phyloP scores from a whole-genome alignment of 2,888 invertebrate species.

The Epirrhoe alternata region DNA sequence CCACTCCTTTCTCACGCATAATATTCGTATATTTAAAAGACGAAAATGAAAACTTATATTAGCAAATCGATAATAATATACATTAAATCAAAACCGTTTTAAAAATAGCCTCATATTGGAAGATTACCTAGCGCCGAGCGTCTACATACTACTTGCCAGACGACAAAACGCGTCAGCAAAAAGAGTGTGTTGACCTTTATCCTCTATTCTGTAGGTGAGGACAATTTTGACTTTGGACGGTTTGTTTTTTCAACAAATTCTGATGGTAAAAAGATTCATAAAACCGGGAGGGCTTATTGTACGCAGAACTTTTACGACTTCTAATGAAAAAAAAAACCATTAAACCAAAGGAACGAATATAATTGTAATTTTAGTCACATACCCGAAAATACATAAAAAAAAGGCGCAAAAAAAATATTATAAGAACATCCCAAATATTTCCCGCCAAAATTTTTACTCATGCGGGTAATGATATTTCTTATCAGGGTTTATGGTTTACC shows the following conservation, averaged over 20 bases:
- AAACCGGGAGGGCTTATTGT: constrained; percentile 40
- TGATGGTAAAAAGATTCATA: constrained; percentile 9
- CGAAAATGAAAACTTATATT: too few relatives aligned
- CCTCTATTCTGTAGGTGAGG: constrained; percentile 44
- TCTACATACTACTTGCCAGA: constrained; percentile 37
- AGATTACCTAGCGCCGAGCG: constrained; percentile 14
- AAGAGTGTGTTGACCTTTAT: constrained; percentile 45
- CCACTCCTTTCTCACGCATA: too few relatives aligned
- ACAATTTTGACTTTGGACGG: constrained; percentile 53
- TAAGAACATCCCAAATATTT: not conserved
- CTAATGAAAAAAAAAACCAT: constrained; percentile 3
- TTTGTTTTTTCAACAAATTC: constrained; percentile 42
- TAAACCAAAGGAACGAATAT: constrained; percentile 9
- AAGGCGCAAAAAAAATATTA: not conserved
- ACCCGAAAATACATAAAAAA: not conserved
- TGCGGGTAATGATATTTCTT: too few relatives aligned
- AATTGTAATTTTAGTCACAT: constrained; percentile 16
- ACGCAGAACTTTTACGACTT: constrained; percentile 11
- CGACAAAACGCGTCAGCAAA: constrained; percentile 30
- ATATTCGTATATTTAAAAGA: too few relatives aligned
- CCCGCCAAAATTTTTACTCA: too few relatives aligned
- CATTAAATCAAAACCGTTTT: constrained; percentile 2
- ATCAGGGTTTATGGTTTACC: too few relatives aligned
- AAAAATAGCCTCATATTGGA: constrained; percentile 10
- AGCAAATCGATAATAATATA: not conserved